Conservation (phyloP, 1,140 invertebrate genomes). For the Camponotus vicinus region DNA sequence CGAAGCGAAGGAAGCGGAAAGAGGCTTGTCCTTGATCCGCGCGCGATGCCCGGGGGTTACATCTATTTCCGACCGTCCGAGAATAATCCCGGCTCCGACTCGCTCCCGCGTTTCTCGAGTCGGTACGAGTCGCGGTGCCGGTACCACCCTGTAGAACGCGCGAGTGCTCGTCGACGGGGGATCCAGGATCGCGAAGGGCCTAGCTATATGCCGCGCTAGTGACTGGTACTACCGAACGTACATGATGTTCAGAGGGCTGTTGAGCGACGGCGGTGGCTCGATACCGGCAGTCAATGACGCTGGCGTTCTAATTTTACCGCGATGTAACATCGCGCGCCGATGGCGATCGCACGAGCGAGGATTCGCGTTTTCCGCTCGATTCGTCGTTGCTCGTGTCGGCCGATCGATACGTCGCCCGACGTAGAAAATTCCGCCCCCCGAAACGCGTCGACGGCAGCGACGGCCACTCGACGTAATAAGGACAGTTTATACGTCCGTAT, state of each 20-base stretch:
- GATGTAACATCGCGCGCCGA: conserved; percentile 24
- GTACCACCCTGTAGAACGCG: conserved; percentile 26
- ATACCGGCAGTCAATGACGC: conserved; percentile 57
- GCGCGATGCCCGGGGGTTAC: conserved; percentile 12
- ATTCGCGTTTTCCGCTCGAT: conserved; percentile 58
- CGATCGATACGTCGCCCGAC: conserved; percentile 63
- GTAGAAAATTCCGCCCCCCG: conserved; percentile 26
- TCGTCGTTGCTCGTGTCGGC: conserved; percentile 5
- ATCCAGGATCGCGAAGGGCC: conserved; percentile 17
- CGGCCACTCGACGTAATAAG: conserved; percentile 32
- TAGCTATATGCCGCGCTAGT: conserved; percentile 20
- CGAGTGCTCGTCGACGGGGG: not conserved
- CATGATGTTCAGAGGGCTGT: conserved; percentile 20
- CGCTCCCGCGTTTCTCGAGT: not conserved
- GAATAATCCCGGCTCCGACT: conserved; percentile 16
- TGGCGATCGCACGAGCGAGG: conserved; percentile 14
- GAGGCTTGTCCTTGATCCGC: conserved; percentile 20
- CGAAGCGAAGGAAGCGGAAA: not conserved
- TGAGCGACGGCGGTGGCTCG: not conserved
- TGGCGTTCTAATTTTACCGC: conserved; percentile 57
- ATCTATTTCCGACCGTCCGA: conserved; percentile 45
- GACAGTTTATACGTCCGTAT: conserved; percentile 14
- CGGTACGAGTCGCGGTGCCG: not conserved
- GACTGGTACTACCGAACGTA: conserved; percentile 36
- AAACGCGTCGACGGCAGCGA: conserved; percentile 16